Base-by-base conservation (phyloP, 2,113 vertebrate species). In the Trematocara marginatum region DNA sequence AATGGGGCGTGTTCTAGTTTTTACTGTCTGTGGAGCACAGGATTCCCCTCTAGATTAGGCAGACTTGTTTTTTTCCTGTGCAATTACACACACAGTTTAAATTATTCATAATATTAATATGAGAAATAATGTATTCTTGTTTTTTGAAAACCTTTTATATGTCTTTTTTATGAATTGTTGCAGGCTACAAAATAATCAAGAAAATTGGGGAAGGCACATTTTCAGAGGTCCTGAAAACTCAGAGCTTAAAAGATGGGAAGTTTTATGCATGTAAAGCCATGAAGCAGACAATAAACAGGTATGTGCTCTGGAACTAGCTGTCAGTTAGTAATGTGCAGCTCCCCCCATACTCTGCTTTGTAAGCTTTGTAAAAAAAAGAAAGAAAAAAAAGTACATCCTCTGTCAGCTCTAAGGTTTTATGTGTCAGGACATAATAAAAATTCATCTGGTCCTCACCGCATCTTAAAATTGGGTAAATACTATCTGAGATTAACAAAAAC, bases 141-240 rank as follows among this genome's bases (percentile, higher is more conserved):
- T 74, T 74, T 18, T 74, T 74, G 15, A 49, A 7, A 74, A 29
- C 8, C 13, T 29, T 74, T 74, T 31, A 47, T 31, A 11, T 61
- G 9, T 71, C 4, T n/a, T 34, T 7, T 35, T 38, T 16, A 38
- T 11, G n/a, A 42, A 10, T 86, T 76, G 1, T 78, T 26, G 85
- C 94, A 97, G 97, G 97, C 92, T 97, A 98, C 90, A 97, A 96
- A 95, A 76, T 94, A 79, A 90, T 98, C 86, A 94, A 95, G 94
- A 97, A 97, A 89, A 97, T 98, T 87, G 97, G 97, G 71, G 97
- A 97, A 87, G 97, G 97, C n/a, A 97, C 97, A 0, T 98, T 98
- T 95, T 97, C 97, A 49, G 96, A 97, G 86, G 96, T 98, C 79
- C 87, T 96, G 92, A 97, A 98, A 95, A 95, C 96, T 29, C 96